Evolutionary conservation across 2,797 vertebrate species (phyloP), one percentile per base, ranked within the genome.

Genomic region (Scleropages formosus): DNA sequence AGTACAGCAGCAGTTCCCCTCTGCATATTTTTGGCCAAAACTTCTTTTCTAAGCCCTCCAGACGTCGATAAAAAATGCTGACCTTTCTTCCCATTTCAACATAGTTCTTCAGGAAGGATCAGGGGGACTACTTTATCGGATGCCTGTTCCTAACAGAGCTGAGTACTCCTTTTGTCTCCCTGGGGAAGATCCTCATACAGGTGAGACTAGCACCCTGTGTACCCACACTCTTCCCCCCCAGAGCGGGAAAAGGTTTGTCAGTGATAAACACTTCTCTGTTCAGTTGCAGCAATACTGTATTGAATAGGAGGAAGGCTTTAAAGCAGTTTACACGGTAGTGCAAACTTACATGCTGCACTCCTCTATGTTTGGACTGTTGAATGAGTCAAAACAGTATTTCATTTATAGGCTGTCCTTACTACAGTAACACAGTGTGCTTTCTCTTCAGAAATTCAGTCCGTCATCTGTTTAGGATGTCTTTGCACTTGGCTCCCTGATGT

Each of bases 111-210:
- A 93, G 96, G 81, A 93, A 91, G 75, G 93, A 95, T 27, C 92
- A 94, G 80, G 97, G 97, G 4, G 97, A 99, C 81, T 99, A 96
- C 92, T 98, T 97, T 3, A 93, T 98, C 1, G 97, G 96, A 84
- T 98, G 97, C 84, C 93, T 99, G 87, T 97, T 96, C 86, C 93
- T 89, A 2, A 98, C 96, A 11, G 97, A 99, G 90, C 89, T 99
- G 90, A 99, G 97, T 90, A 99, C 97, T 0, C 97, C 97, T 3
- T 98, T 99, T 0, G 96, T 99, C 20, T 98, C 96, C 0, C 86
- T 98, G 87, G 97, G 96, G 84, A 98, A 95, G 89, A 93, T 98
- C 82, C 93, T 99, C 80, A 95, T 98, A 88, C 96, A 98, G 96
- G 97, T 96, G 88, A 78, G 89, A 70, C 62, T 0, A 27, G 73